Percentiles rank a stretch among this genome's conserved stretches.
Evolutionary conservation across 2,797 vertebrate genomes (phyloP).

Genomic region (Adelosebastes latens): DNA sequence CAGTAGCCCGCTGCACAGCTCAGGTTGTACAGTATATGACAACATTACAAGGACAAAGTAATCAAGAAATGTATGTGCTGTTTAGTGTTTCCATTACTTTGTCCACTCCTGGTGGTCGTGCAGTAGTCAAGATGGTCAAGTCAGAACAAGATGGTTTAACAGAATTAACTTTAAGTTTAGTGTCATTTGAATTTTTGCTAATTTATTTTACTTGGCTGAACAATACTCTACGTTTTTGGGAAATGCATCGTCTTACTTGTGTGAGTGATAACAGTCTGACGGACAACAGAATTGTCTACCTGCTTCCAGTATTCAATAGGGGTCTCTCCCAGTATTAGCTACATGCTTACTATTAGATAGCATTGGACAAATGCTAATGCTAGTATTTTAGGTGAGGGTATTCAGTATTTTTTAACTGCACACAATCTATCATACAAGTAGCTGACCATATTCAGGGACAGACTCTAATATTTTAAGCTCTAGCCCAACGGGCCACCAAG

Average conservation of each 20-base stretch:
- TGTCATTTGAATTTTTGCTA: neutral
- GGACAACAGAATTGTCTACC: no score
- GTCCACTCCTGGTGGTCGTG: neutral
- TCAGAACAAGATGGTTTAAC: neutral
- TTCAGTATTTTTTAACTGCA: no score
- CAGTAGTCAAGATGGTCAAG: neutral
- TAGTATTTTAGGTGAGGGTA: neutral
- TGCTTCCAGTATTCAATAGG: neutral
- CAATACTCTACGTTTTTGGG: neutral
- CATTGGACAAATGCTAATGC: neutral
- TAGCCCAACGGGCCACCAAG: no score
- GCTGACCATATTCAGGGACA: neutral
- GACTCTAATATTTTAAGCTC: no score
- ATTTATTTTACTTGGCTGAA: neutral
- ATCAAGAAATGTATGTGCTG: neutral
- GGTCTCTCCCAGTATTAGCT: neutral
- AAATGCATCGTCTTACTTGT: neutral
- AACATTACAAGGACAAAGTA: conserved; percentile 6
- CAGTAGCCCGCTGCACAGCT: conserved; percentile 8
- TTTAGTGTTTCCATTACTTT: neutral
- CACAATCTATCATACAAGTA: neutral
- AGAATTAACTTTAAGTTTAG: neutral
- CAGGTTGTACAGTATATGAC: conserved; percentile 26
- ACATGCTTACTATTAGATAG: neutral
- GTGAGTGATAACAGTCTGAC: neutral